Evolutionary conservation across 1,140 invertebrate species (phyloP).

Genomic region (Sycophila sp.): DNA sequence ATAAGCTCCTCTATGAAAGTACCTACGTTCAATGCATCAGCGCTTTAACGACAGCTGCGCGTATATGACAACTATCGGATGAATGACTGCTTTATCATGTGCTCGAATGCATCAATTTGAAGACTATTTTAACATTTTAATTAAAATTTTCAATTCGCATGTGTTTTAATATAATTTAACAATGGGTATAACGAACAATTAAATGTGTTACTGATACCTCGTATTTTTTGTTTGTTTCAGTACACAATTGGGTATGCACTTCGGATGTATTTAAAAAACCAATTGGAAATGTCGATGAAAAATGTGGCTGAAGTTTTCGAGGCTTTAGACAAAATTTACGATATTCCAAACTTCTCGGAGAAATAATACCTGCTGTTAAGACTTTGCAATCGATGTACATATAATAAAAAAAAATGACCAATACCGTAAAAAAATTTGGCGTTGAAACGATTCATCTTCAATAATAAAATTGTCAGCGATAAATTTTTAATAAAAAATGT

Average conservation of each 20-base stretch:
- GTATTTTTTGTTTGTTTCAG: slow-evolving; percentile 45
- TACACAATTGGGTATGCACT: slow-evolving; percentile 46
- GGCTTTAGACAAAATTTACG: slow-evolving; percentile 19
- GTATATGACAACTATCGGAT: no score
- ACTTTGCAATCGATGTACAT: background rate
- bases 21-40: background rate
- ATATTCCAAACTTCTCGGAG: slow-evolving; percentile 13
- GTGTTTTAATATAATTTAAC: background rate
- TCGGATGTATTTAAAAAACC: slow-evolving; percentile 31
- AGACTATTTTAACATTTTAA: no score
- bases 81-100: no score
- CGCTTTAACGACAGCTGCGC: background rate
- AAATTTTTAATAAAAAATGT: background rate
- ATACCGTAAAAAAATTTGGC: no score
- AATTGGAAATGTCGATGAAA: slow-evolving; percentile 39
- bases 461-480: background rate
- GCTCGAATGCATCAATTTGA: no score
- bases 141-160: background rate
- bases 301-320: slow-evolving; percentile 40
- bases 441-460: background rate
- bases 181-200: slow-evolving; percentile 1
- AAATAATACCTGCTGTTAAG: background rate
- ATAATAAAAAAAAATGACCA: background rate
- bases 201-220: no score
- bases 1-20: background rate